Percentiles rank a stretch among this genome's conserved stretches.
Evolutionary conservation across 2,797 vertebrate species (phyloP).

Genomic region (Hipposideros larvatus): DNA sequence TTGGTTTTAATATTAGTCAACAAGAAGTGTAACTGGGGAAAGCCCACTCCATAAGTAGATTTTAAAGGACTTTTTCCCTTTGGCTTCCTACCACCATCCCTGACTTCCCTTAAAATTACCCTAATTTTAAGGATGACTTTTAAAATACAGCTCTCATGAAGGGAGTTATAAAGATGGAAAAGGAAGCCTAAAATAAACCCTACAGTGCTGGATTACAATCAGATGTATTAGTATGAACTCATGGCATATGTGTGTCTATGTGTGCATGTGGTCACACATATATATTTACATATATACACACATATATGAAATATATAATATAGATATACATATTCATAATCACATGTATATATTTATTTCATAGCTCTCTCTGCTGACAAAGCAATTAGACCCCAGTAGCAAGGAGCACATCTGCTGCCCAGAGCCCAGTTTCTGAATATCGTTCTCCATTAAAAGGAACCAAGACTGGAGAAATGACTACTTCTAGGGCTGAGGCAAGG

Average conservation of each 20-base stretch:
- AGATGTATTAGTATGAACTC: background rate
- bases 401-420: background rate
- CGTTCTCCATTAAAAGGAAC: background rate
- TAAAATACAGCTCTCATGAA: conserved; percentile 27
- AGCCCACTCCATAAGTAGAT: background rate
- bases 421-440: background rate
- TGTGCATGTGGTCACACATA: background rate
- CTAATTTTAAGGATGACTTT: conserved; percentile 24
- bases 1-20: conserved; percentile 32
- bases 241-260: background rate
- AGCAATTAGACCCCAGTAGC: background rate
- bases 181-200: background rate
- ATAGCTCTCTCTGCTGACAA: conserved; percentile 1
- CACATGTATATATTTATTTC: background rate
- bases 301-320: background rate
- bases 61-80: background rate
- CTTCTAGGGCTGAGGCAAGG: background rate
- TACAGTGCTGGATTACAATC: background rate
- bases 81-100: background rate
- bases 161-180: background rate
- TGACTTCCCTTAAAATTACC: background rate
- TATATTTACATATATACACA: background rate
- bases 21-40: background rate
- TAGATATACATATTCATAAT: background rate
- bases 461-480: background rate